These are phyloP conservation scores for Campylomormyrus tamandua DNA, from an alignment of 2,113 vertebrate genomes.

Conservation along the genomic window DNA sequence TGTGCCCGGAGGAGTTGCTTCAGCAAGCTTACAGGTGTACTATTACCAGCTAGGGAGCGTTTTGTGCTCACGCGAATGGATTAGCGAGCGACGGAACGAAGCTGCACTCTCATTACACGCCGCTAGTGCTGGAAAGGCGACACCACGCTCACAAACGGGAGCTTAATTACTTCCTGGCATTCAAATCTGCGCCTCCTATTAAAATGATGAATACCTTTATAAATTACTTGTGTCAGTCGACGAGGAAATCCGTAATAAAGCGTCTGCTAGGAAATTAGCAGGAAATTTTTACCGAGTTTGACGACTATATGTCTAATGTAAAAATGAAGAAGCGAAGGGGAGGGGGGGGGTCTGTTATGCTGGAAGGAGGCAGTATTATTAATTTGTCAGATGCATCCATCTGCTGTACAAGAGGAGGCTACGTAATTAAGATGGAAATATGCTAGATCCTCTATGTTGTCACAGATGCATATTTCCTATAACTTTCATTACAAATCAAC, in stretches of 20 bases:
- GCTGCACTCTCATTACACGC: background rate
- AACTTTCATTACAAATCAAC: slow-evolving; percentile 26
- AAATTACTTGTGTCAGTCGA: slow-evolving; percentile 20
- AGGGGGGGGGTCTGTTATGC: background rate
- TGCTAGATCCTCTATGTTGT: slow-evolving; percentile 34
- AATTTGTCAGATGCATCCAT: slow-evolving; percentile 38
- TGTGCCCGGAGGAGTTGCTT: background rate
- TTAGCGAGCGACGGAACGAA: background rate
- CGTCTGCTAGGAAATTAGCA: slow-evolving; percentile 35
- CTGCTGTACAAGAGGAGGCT: slow-evolving; percentile 25
- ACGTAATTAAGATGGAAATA: slow-evolving; percentile 44
- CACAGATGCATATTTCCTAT: slow-evolving; percentile 36
- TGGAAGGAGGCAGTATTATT: slow-evolving; percentile 30
- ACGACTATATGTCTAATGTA: slow-evolving; percentile 35
- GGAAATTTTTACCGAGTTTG: slow-evolving; percentile 43
- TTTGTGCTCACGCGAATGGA: background rate
- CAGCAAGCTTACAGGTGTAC: background rate
- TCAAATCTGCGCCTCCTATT: slow-evolving; percentile 13
- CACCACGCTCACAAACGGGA: background rate
- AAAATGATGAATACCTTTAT: slow-evolving; percentile 18
- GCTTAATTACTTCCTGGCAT: slow-evolving; percentile 3
- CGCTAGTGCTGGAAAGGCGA: background rate
- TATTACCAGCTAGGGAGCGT: background rate
- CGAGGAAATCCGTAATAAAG: slow-evolving; percentile 28
- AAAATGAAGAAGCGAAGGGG: slow-evolving; percentile 32